phyloP scores from a whole-genome alignment of 2,888 invertebrate species.

The Melanchra persicariae region DNA sequence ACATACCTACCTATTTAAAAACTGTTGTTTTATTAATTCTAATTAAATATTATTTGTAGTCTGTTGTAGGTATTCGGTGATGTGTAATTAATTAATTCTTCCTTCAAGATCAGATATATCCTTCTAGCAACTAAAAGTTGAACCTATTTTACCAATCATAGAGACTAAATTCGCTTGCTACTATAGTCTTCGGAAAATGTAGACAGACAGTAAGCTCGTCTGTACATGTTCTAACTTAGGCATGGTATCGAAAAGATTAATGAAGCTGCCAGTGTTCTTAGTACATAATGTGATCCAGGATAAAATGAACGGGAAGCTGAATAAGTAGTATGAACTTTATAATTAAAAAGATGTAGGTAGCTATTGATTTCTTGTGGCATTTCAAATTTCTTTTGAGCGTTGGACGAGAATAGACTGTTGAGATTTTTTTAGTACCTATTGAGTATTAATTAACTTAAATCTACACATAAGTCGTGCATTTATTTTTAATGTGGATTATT shows the following conservation, averaged over 20 bases:
- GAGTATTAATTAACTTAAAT: conserved; percentile 7
- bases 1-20: background rate
- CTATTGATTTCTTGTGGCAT: conserved; percentile 15
- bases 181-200: conserved; percentile 25
- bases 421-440: conserved; percentile 7
- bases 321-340: conserved; percentile 27
- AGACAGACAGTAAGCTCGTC: conserved; percentile 37
- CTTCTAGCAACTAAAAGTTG: conserved; percentile 2
- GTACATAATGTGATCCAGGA: conserved; percentile 23
- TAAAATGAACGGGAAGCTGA: conserved; percentile 17
- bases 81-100: conserved; percentile 43
- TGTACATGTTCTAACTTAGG: conserved; percentile 40
- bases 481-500: background rate
- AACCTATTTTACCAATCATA: background rate
- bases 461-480: background rate
- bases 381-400: conserved; percentile 24
- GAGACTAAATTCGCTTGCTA: conserved; percentile 31
- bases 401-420: background rate
- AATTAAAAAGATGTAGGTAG: conserved; percentile 37
- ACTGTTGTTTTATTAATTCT: background rate
- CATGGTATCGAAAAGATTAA: conserved; percentile 60
- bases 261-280: conserved; percentile 39
- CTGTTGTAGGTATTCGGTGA: background rate
- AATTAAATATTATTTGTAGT: background rate
- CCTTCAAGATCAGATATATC: conserved; percentile 13